Percentiles rank a stretch among this genome's conserved stretches.
These are phyloP conservation scores for Caranx melampygus DNA, from an alignment of 2,113 vertebrate genomes.

Conservation along the genomic window DNA sequence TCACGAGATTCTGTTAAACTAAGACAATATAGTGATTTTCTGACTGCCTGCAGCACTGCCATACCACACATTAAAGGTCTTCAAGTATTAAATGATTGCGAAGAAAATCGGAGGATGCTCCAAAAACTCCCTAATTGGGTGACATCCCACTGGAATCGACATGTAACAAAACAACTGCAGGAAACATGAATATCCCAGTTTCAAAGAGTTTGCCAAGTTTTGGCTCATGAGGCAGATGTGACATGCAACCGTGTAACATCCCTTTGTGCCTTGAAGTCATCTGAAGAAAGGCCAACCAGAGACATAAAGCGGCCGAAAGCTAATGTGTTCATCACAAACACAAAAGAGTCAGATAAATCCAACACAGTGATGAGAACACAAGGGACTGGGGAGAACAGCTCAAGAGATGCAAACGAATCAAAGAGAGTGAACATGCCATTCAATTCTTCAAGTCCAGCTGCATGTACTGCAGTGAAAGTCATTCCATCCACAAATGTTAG, in stretches of 20 bases:
- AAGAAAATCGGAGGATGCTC: too few relatives aligned
- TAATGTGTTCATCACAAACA: constrained; percentile 33
- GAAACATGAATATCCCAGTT: too few relatives aligned
- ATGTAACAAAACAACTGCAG: too few relatives aligned
- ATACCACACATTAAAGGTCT: too few relatives aligned
- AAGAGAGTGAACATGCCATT: constrained; percentile 12
- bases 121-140: too few relatives aligned
- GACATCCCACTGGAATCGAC: too few relatives aligned
- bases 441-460: constrained; percentile 1
- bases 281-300: constrained; percentile 27
- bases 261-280: not conserved
- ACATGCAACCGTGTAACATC: too few relatives aligned
- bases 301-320: constrained; percentile 33
- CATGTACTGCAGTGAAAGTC: constrained; percentile 52
- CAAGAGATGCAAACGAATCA: not conserved
- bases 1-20: constrained; percentile 41
- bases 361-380: not conserved
- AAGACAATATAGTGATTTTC: constrained; percentile 55
- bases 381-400: not conserved
- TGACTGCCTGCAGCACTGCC: too few relatives aligned
- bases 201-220: too few relatives aligned
- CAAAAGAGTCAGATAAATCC: constrained; percentile 8
- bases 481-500: too few relatives aligned
- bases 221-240: too few relatives aligned
- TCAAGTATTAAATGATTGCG: too few relatives aligned